phyloP scores from a whole-genome alignment of 2,797 vertebrate species.

The Clarias pachynema region DNA sequence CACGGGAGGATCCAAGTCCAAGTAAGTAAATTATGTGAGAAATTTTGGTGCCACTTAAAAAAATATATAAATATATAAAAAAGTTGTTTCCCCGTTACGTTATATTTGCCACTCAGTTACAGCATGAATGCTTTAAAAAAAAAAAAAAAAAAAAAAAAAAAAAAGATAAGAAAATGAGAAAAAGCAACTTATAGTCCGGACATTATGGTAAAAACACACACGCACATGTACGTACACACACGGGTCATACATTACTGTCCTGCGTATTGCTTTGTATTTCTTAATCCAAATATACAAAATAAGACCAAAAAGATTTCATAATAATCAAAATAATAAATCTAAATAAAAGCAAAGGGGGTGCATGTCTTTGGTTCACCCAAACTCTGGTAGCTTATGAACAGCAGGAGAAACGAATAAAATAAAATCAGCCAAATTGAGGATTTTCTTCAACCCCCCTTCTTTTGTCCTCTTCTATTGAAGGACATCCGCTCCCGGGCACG shows the following conservation, averaged over 20 bases:
- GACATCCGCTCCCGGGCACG: conserved; percentile 65
- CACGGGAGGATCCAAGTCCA: too few relatives aligned
- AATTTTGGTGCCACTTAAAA: background rate
- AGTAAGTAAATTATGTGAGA: too few relatives aligned
- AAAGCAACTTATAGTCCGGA: conserved; percentile 8
- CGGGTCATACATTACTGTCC: background rate
- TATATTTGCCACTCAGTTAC: background rate
- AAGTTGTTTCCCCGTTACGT: too few relatives aligned
- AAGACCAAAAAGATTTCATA: conserved; percentile 6
- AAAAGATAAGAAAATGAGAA: background rate
- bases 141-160: background rate
- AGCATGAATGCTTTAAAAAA: background rate
- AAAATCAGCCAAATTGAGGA: background rate
- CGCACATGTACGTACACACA: background rate
- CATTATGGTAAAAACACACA: background rate
- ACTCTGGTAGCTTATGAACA: conserved; percentile 18
- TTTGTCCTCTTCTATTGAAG: conserved; percentile 31
- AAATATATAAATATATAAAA: too few relatives aligned
- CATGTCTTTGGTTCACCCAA: conserved; percentile 86
- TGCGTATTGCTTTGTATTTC: conserved; percentile 35
- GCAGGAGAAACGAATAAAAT: background rate
- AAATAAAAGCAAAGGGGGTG: background rate
- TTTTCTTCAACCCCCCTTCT: background rate
- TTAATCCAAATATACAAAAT: conserved; percentile 29
- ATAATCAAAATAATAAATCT: background rate